Evolutionary conservation across 2,797 vertebrate species (phyloP).

Genomic region (Centropyge bicolor): DNA sequence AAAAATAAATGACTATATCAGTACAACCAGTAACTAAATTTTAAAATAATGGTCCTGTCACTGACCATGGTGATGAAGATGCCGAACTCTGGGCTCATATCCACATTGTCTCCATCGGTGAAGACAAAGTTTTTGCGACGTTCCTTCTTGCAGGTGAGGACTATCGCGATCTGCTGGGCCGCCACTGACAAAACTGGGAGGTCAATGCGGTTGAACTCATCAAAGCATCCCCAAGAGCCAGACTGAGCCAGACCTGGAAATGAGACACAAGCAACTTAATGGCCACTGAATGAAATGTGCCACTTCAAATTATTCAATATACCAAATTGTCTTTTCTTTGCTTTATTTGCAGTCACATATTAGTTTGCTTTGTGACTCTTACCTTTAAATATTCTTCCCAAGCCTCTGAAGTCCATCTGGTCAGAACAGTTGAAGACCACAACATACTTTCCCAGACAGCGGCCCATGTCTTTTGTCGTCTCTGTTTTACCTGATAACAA

Average conservation of each 20-base stretch:
- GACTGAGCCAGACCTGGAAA: slow-evolving; percentile 94
- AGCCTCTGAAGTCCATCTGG: slow-evolving; percentile 98
- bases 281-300: background rate
- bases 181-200: slow-evolving; percentile 97
- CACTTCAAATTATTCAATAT: background rate
- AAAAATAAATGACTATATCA: background rate
- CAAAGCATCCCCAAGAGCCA: slow-evolving; percentile 99
- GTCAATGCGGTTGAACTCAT: slow-evolving; percentile 97
- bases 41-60: background rate
- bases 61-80: slow-evolving; percentile 98
- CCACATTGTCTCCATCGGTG: slow-evolving; percentile 94
- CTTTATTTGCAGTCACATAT: background rate
- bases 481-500: slow-evolving; percentile 92
- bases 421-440: slow-evolving; percentile 99
- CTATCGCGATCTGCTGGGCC: slow-evolving; percentile 95
- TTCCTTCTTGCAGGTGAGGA: slow-evolving; percentile 96
- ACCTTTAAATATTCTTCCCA: slow-evolving; percentile 99
- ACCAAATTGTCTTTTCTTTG: background rate
- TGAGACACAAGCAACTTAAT: slow-evolving; percentile 22
- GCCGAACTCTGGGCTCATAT: slow-evolving; percentile 97
- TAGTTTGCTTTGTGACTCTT: slow-evolving; percentile 19
- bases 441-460: slow-evolving; percentile 96
- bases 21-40: background rate
- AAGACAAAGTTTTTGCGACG: slow-evolving; percentile 92
- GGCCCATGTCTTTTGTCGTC: slow-evolving; percentile 98